Base-by-base conservation (phyloP, 2,113 vertebrate species). In the Tetrao urogallus region DNA sequence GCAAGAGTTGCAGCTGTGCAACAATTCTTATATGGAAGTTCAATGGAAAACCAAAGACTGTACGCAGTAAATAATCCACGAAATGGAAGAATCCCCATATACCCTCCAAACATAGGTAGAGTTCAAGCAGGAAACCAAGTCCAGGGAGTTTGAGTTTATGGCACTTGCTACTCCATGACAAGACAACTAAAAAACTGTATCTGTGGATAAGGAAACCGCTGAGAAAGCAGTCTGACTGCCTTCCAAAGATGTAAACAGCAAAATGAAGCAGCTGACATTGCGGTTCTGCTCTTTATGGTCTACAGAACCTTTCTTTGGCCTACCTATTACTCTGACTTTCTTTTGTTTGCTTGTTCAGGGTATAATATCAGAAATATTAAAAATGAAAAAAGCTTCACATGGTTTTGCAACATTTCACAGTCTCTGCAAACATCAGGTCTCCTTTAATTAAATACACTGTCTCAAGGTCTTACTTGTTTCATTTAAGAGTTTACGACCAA, bases 1-100 rank as follows among this genome's bases (percentile, higher is more conserved):
- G 21, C 85, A 56, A 92, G 71, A 54, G 56, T 61, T 96, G 75
- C 60, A 94, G 72, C 60, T 81, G 34, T 50, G 47, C 60, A 82
- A 87, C 36, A 48, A 10, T 85, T 80, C 71, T 89, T 74, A 45
- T 50, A 64, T 30, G 38, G 8, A 87, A 74, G 36, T 27, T 42
- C 52, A 86, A 77, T 0, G 3, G 47, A 77, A 86, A 25, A 52
- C 19, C 28, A 80, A 87, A 54, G 58, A 73, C 76, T 4, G 11
- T 28, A 79, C 63, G 11, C 1, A 50, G 78, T 6, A 87, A 73
- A 73, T 18, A 66, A 70, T 7, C 1, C 70, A n/a, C 34, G 77
- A 82, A 12, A 25, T 17, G 27, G 40, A 63, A 76, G 43, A 90
- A 43, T 1, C 5, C 28, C n/a, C 21, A 60, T 70, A 63, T 11